Evolutionary conservation across 2,113 vertebrate species (phyloP).

Genomic region (Sapayoa aenigma): DNA sequence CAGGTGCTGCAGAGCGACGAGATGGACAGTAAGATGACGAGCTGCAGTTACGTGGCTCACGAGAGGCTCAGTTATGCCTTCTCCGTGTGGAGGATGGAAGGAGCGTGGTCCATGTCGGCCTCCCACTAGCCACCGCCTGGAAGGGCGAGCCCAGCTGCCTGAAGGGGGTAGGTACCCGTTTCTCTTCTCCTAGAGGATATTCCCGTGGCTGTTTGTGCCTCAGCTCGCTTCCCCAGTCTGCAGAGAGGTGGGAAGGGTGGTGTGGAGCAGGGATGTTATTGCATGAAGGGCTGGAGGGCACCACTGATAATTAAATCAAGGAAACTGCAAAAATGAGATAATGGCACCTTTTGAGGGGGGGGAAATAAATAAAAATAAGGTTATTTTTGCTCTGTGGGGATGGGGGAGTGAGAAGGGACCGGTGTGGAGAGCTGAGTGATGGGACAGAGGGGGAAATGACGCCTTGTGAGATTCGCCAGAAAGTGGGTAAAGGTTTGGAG

Average conservation of each 20-base stretch:
- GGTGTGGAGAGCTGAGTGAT: background rate
- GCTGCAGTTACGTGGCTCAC: slow-evolving; percentile 95
- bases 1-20: slow-evolving; percentile 97
- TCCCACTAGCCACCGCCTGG: slow-evolving; percentile 83
- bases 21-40: slow-evolving; percentile 95
- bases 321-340: background rate
- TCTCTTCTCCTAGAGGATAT: background rate
- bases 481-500: background rate
- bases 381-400: background rate
- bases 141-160: slow-evolving; percentile 36
- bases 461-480: background rate
- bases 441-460: background rate
- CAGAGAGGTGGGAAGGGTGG: background rate
- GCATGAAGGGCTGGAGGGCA: no score
- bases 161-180: slow-evolving; percentile 43
- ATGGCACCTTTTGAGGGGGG: background rate
- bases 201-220: fast-evolving
- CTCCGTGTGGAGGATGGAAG: slow-evolving; percentile 97
- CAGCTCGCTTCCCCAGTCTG: fast-evolving
- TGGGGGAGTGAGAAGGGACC: background rate
- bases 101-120: slow-evolving; percentile 95
- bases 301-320: no score
- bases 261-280: background rate
- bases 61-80: slow-evolving; percentile 97
- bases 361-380: no score